A percentile compares a stretch with the other conserved stretches of the same genome.
Evolutionary conservation across 2,888 invertebrate genomes (phyloP).

Genomic region (Ophonus ardosiacus): DNA sequence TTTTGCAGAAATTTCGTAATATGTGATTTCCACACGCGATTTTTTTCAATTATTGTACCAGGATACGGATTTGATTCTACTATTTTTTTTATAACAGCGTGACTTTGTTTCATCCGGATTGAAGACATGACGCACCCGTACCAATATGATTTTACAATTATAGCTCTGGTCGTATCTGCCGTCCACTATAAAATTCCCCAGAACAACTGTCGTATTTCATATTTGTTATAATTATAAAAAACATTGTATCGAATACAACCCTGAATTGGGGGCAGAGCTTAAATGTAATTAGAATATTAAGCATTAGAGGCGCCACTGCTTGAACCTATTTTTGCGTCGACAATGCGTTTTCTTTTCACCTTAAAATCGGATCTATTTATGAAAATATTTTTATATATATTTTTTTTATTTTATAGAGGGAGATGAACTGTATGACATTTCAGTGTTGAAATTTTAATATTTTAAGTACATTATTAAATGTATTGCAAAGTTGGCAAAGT

Average conservation of each 20-base stretch:
- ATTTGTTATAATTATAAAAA: background rate
- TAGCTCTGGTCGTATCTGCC: constrained; percentile 60
- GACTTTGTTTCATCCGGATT: too few relatives aligned
- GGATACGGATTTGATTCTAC: constrained; percentile 36
- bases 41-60: constrained; percentile 48
- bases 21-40: constrained; percentile 60
- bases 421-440: too few relatives aligned
- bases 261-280: background rate
- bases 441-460: too few relatives aligned
- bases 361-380: background rate
- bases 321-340: background rate
- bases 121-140: too few relatives aligned
- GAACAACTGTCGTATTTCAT: too few relatives aligned
- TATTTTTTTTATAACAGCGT: constrained; percentile 52
- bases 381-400: background rate
- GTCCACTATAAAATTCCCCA: background rate
- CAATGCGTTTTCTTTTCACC: background rate
- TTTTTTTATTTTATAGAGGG: too few relatives aligned
- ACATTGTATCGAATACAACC: background rate
- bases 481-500: too few relatives aligned
- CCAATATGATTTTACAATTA: too few relatives aligned
- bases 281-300: background rate
- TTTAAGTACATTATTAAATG: too few relatives aligned
- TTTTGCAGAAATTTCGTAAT: constrained; percentile 52
- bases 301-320: background rate